Evolutionary conservation across 1,140 invertebrate species (phyloP).

Genomic region (Drosophila takahashii): DNA sequence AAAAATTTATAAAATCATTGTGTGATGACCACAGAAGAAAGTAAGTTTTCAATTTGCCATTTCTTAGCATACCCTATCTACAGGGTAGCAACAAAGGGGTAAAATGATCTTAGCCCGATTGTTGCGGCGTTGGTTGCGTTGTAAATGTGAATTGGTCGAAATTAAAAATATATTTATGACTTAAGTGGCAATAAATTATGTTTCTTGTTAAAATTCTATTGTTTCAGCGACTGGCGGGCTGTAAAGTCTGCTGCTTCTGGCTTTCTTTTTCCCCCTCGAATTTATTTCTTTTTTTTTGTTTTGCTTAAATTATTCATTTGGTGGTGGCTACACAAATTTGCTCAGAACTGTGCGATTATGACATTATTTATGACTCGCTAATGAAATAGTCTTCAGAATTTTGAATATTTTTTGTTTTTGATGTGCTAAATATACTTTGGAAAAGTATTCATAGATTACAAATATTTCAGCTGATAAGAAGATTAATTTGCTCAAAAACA

Average conservation of each 20-base stretch:
- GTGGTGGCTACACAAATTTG: conserved; percentile 46
- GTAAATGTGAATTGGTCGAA: conserved; percentile 78
- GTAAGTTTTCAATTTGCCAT: too few relatives aligned
- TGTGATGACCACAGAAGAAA: too few relatives aligned
- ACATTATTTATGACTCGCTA: conserved; percentile 60
- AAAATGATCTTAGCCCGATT: conserved; percentile 38
- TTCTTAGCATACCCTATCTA: background rate
- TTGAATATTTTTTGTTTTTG: background rate
- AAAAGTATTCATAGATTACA: background rate
- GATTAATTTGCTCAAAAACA: background rate
- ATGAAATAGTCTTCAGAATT: conserved; percentile 44
- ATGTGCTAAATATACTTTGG: background rate
- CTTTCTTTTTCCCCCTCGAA: conserved; percentile 28
- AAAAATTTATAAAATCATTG: too few relatives aligned
- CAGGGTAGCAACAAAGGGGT: conserved; percentile 34
- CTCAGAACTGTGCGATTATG: conserved; percentile 24
- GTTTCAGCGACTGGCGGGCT: conserved; percentile 47
- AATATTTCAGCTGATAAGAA: background rate
- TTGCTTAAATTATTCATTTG: conserved; percentile 54
- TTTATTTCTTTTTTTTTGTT: conserved; percentile 53
- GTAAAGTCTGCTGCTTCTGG: conserved; percentile 21
- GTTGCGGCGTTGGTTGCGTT: conserved; percentile 50
- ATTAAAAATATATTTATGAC: conserved; percentile 84
- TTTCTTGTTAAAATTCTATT: conserved; percentile 83
- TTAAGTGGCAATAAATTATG: conserved; percentile 83